phyloP scores from a whole-genome alignment of 2,888 invertebrate species.

The Plemyria rubiginata region DNA sequence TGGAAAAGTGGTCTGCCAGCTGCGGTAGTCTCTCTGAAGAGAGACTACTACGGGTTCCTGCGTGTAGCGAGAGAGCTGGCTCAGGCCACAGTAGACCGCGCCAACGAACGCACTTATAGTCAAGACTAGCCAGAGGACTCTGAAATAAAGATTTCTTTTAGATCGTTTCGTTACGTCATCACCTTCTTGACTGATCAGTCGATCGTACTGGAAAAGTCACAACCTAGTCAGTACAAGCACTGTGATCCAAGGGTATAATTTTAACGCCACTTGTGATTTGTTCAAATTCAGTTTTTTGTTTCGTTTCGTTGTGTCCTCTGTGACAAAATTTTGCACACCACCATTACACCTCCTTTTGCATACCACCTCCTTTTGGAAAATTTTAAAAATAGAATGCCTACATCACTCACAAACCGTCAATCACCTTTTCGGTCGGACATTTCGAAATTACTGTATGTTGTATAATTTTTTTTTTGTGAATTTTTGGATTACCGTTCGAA shows the following conservation, averaged over 20 bases:
- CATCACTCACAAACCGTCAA: background rate
- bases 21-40: conserved; percentile 71
- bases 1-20: conserved; percentile 76
- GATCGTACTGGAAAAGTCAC: no score
- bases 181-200: no score
- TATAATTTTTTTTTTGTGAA: conserved; percentile 14
- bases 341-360: background rate
- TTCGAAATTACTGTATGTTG: conserved; percentile 11
- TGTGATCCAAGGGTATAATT: no score
- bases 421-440: conserved; percentile 1
- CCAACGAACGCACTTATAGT: conserved; percentile 67
- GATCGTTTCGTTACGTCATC: background rate
- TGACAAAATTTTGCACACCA: no score
- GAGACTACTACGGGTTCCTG: conserved; percentile 79
- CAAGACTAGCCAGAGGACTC: conserved; percentile 68
- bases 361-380: conserved; percentile 14
- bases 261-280: no score
- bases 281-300: no score
- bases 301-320: no score
- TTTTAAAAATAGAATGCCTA: conserved; percentile 47
- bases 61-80: conserved; percentile 70
- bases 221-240: no score
- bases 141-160: conserved; percentile 34
- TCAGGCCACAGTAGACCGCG: conserved; percentile 70
- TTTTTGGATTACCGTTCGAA: conserved; percentile 64